Base-by-base conservation (phyloP, 2,888 invertebrate species). In the Caenorhabditis doughertyi region DNA sequence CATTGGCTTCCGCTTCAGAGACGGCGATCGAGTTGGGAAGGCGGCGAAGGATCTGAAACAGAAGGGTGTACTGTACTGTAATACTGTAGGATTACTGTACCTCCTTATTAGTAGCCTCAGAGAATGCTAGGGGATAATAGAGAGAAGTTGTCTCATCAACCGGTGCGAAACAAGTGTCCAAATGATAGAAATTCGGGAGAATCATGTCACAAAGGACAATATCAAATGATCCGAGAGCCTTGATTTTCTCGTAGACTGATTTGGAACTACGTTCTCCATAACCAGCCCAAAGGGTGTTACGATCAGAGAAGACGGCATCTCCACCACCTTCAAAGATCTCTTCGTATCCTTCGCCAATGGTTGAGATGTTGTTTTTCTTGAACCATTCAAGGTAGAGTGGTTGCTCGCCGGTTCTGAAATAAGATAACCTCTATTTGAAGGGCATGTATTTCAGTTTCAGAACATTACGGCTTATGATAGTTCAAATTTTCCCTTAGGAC, bases 151-250 rank as follows among this genome's bases (percentile, higher is more conserved):
- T 85, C 55, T 83, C 88, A 72, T 89, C 89, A 4, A 91, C 86
- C 2, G 91, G 92, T 25, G 89, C 89, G 64, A 91, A 90, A 62
- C 91, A 91, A 1, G 91, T 91, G 74, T 91, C 91, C 79, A 91
- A 68, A 79, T 91, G 91, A 74, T 92, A 91, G 79, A 92, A 91
- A 16, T 87, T 86, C 8, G 89, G 89, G 25, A 86, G 68, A 27
- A 84, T 73, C 70, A 92, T 84, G 35, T 92, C 89, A 79, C 89
- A 90, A 21, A 85, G 80, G 1, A 91, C 88, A 8, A 83, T 87
- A 35, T 91, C 89, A 62, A 91, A 91, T 13, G 81, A 39, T 16
- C 91, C 91, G 35, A 91, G 55, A 16, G 77, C 67, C 35, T 83
- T 70, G 51, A 91, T 85, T 23, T 74, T 64, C 13, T 89, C 86